Conservation (phyloP, 2,113 vertebrate genomes). For the Manacus vitellinus region DNA sequence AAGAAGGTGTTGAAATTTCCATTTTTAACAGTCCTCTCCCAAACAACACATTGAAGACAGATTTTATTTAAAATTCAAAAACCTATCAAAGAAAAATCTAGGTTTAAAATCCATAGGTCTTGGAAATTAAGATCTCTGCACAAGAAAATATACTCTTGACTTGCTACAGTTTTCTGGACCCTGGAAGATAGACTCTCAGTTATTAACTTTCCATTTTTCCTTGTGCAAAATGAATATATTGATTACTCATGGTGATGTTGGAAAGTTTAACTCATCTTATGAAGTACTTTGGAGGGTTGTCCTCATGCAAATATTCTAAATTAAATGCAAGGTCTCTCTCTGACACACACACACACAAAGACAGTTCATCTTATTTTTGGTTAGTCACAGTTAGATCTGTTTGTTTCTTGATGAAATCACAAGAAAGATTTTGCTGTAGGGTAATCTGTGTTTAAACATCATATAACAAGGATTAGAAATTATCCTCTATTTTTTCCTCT, state of each 20-base stretch:
- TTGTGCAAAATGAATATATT: not conserved
- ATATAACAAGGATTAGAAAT: not conserved
- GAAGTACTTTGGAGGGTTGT: not conserved
- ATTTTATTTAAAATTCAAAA: not conserved
- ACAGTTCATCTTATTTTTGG: not conserved
- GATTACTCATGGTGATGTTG: not conserved
- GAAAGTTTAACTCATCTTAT: not conserved
- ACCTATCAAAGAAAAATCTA: not conserved
- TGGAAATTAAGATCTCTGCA: not conserved
- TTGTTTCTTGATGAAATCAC: not conserved
- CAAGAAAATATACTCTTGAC: not conserved
- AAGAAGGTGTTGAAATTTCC: not conserved
- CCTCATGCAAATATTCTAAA: not conserved
- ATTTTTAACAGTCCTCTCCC: not conserved
- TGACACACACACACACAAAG: rapidly evolving
- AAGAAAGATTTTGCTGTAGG: not conserved
- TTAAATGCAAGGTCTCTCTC: not conserved
- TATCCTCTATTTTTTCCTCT: not conserved
- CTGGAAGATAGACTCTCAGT: not conserved
- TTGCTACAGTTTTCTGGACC: not conserved
- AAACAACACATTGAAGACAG: not conserved
- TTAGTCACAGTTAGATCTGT: not conserved
- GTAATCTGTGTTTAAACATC: not conserved
- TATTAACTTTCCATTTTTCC: not conserved
- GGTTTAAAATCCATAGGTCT: not conserved